phyloP scores from a whole-genome alignment of 2,888 invertebrate species.

The Cremastinae sp. region DNA sequence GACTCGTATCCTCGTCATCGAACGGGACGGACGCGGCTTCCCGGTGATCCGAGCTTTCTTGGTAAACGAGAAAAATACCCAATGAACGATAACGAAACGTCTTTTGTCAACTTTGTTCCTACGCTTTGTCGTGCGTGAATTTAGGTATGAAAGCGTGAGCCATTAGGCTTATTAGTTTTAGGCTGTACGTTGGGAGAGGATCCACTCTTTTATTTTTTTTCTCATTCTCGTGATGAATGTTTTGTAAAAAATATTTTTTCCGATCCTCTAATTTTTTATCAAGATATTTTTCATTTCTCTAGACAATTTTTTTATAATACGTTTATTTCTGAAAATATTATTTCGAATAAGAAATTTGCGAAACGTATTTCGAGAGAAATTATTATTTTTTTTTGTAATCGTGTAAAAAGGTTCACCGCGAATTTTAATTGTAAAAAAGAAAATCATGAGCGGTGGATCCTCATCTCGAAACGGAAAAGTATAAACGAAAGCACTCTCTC shows the following conservation, averaged over 20 bases:
- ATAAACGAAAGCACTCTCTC: neutral
- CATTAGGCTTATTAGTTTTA: conserved; percentile 19
- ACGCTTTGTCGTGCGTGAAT: conserved; percentile 12
- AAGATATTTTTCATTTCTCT: too few species aligned
- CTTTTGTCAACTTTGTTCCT: conserved; percentile 22
- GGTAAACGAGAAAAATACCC: neutral
- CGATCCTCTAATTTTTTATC: neutral
- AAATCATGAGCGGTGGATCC: neutral
- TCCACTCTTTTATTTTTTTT: neutral
- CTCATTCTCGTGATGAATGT: too few species aligned
- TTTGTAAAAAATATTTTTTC: neutral
- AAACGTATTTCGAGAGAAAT: too few species aligned
- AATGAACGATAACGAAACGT: neutral
- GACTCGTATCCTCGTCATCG: neutral
- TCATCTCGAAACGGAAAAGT: neutral
- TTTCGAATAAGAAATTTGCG: too few species aligned
- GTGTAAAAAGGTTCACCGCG: neutral
- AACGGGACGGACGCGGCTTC: neutral
- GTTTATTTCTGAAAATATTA: too few species aligned
- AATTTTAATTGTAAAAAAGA: too few species aligned
- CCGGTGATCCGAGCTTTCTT: too few species aligned
- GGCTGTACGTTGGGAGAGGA: neutral
- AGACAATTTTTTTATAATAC: too few species aligned
- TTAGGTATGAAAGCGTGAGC: conserved; percentile 9
- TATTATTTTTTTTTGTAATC: too few species aligned